Evolutionary conservation across 2,113 vertebrate species (phyloP).

Genomic region (Piprites chloris): DNA sequence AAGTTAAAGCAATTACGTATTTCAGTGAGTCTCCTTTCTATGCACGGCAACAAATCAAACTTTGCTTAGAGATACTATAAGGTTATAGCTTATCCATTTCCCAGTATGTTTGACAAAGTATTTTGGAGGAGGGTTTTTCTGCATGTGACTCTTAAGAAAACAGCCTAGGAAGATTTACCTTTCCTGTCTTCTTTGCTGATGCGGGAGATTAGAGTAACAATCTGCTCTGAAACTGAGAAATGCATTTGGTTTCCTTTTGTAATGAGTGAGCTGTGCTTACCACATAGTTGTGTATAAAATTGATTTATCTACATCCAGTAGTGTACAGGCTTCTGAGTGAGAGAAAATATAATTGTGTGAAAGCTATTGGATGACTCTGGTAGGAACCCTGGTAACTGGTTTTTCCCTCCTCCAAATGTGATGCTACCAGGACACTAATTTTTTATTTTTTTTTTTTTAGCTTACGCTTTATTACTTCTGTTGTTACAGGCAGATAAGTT

Average conservation of each 20-base stretch:
- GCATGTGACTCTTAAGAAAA: neutral
- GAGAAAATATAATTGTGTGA: neutral
- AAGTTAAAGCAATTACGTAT: neutral
- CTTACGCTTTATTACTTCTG: neutral
- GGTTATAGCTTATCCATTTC: neutral
- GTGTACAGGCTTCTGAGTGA: neutral
- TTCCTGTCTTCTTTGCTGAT: neutral
- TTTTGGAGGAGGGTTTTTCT: neutral
- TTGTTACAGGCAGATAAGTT: slow-evolving; percentile 92
- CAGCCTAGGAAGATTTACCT: neutral
- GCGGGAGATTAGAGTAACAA: neutral
- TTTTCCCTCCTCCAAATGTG: neutral
- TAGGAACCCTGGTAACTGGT: neutral
- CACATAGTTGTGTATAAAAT: rapidly evolving
- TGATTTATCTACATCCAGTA: neutral
- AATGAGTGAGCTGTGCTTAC: neutral
- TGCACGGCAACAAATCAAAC: neutral
- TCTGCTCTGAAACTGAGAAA: neutral
- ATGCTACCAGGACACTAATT: neutral
- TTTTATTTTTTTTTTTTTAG: neutral
- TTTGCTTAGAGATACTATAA: neutral
- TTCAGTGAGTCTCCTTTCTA: neutral
- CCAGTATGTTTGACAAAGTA: neutral
- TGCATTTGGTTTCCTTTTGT: neutral
- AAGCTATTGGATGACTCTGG: neutral